phyloP scores from a whole-genome alignment of 2,888 invertebrate genomes.

The Lycophotia porphyrea region DNA sequence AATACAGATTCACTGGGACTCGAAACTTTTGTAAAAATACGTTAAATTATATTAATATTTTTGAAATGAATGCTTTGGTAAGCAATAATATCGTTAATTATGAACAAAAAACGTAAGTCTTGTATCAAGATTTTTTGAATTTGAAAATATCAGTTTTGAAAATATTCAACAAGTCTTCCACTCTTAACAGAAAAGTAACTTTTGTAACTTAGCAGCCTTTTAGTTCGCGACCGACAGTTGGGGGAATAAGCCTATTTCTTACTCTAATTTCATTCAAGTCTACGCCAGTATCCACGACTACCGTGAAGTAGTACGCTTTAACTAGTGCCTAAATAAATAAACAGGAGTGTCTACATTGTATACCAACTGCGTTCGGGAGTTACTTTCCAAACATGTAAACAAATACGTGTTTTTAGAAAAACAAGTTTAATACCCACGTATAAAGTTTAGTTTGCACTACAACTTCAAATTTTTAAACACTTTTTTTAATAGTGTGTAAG shows the following conservation, averaged over 20 bases:
- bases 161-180: slow-evolving; percentile 6
- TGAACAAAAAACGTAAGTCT: neutral
- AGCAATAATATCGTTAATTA: neutral
- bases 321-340: slow-evolving; percentile 68
- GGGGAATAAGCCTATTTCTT: slow-evolving; percentile 74
- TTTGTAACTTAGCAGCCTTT: slow-evolving; percentile 41
- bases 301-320: slow-evolving; percentile 60
- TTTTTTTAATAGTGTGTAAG: neutral
- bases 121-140: no score
- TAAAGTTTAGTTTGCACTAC: neutral
- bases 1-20: neutral
- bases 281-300: slow-evolving; percentile 66
- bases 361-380: neutral
- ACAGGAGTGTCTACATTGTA: slow-evolving; percentile 50
- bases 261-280: slow-evolving; percentile 74
- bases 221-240: slow-evolving; percentile 20
- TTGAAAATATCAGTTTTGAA: no score
- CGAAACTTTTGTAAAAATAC: neutral
- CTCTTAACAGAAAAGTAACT: slow-evolving; percentile 21
- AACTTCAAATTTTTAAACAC: neutral
- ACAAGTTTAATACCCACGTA: neutral
- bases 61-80: neutral
- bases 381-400: neutral
- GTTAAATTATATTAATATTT: neutral
- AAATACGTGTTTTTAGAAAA: neutral